These are phyloP conservation scores for Brotula barbata DNA, from an alignment of 2,797 vertebrate genomes.

Conservation along the genomic window DNA sequence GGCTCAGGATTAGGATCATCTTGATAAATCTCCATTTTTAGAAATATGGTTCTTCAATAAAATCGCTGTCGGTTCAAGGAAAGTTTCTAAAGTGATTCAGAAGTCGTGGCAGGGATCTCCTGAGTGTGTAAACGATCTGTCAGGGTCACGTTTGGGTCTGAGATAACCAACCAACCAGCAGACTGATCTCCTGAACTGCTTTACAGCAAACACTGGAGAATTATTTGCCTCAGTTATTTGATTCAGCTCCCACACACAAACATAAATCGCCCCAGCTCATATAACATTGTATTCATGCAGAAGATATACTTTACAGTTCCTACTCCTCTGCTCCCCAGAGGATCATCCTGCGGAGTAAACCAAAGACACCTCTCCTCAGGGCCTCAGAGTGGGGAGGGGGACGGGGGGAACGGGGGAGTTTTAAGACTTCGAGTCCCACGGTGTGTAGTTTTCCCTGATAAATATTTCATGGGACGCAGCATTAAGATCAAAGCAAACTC, in stretches of 20 bases:
- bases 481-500: conserved; percentile 61
- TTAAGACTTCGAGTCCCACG: conserved; percentile 45
- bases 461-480: conserved; percentile 62
- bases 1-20: too few species aligned
- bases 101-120: too few species aligned
- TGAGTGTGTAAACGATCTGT: too few species aligned
- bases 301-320: conserved; percentile 27
- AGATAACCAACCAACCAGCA: too few species aligned
- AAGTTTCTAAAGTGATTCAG: too few species aligned
- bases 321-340: conserved; percentile 46
- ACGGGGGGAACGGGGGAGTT: conserved; percentile 26
- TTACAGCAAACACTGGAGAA: conserved; percentile 9
- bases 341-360: conserved; percentile 28
- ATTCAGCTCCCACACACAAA: conserved; percentile 3
- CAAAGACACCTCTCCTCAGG: conserved; percentile 27
- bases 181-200: background rate
- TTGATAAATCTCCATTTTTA: too few species aligned
- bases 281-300: conserved; percentile 38
- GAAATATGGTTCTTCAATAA: too few species aligned
- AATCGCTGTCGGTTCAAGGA: too few species aligned
- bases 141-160: too few species aligned
- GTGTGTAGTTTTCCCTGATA: conserved; percentile 60
- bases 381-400: conserved; percentile 26
- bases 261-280: conserved; percentile 26
- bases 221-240: conserved; percentile 18